Evolutionary conservation across 2,113 vertebrate genomes (phyloP).

Genomic region (Istiophorus platypterus): DNA sequence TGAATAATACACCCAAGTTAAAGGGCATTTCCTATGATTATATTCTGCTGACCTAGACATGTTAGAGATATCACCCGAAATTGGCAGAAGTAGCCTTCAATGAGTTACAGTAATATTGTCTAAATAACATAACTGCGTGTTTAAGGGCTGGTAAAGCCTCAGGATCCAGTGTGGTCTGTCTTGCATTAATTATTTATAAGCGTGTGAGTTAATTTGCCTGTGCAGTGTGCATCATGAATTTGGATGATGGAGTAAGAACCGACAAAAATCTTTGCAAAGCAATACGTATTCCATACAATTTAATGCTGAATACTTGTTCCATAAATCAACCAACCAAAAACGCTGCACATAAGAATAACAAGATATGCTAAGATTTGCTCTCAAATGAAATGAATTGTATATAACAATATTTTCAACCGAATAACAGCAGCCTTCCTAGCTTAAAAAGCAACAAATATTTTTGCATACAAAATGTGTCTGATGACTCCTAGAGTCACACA

Average conservation of each 20-base stretch:
- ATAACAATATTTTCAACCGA: background rate
- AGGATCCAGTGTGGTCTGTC: background rate
- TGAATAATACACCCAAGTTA: background rate
- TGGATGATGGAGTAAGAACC: background rate
- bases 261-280: background rate
- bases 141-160: background rate
- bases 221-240: background rate
- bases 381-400: background rate
- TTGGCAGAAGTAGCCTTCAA: background rate
- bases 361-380: too few relatives aligned
- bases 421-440: background rate
- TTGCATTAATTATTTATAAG: background rate
- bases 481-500: conserved; percentile 16
- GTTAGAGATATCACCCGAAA: background rate
- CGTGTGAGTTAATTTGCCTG: background rate
- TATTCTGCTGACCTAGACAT: background rate
- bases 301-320: background rate
- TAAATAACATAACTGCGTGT: background rate
- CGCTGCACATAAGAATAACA: background rate
- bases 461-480: conserved; percentile 6
- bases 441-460: conserved; percentile 14
- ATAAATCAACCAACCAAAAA: background rate
- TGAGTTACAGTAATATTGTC: background rate
- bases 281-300: background rate
- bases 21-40: background rate